phyloP scores from a whole-genome alignment of 1,140 invertebrate genomes.

The Oreohelix idahoensis region DNA sequence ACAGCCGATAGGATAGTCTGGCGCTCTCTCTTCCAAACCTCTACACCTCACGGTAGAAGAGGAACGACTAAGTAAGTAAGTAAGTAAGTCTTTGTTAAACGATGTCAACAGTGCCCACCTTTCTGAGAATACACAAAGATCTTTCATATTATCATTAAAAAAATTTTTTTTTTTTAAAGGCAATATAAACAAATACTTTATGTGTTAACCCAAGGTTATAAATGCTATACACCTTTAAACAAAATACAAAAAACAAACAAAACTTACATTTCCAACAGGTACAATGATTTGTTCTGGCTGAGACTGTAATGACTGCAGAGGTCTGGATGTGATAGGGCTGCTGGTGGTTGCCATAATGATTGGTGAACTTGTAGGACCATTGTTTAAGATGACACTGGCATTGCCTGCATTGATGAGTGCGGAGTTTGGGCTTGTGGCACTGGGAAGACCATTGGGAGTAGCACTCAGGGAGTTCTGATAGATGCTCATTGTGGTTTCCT shows the following conservation, averaged over 20 bases:
- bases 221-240: too few species aligned
- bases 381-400: slow-evolving; percentile 4
- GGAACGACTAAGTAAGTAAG: too few species aligned
- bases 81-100: too few species aligned
- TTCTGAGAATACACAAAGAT: too few species aligned
- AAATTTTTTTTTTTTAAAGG: too few species aligned
- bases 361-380: slow-evolving; percentile 29
- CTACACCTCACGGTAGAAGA: too few species aligned
- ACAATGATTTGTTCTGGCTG: slow-evolving; percentile 37
- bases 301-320: neutral
- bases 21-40: too few species aligned
- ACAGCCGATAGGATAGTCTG: too few species aligned
- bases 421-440: slow-evolving; percentile 8
- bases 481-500: slow-evolving; percentile 3
- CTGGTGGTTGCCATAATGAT: slow-evolving; percentile 13
- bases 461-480: slow-evolving; percentile 14
- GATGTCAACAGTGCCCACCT: too few species aligned
- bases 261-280: slow-evolving; percentile 38
- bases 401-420: neutral
- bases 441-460: slow-evolving; percentile 9
- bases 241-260: neutral
- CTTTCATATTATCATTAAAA: too few species aligned
- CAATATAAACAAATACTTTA: too few species aligned
- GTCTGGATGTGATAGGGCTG: slow-evolving; percentile 15
- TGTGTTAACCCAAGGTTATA: too few species aligned